phyloP scores from a whole-genome alignment of 1,140 invertebrate genomes.

The Drosophila sp. region DNA sequence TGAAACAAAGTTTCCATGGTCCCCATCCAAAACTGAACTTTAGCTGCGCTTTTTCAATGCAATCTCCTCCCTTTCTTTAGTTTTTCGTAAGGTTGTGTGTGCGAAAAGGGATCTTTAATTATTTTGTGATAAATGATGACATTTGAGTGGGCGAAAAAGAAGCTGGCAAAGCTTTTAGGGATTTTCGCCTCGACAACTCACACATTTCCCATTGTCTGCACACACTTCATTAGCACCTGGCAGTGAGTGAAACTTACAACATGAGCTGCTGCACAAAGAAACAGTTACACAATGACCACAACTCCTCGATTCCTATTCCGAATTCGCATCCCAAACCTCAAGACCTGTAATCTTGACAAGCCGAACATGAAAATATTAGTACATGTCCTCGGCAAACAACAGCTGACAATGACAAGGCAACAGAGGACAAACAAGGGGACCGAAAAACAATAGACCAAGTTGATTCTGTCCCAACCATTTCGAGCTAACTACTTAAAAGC shows the following conservation, averaged over 20 bases:
- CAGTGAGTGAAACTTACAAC: constrained; percentile 26
- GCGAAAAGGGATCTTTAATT: constrained; percentile 77
- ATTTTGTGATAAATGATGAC: constrained; percentile 85
- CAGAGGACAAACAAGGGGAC: constrained; percentile 42
- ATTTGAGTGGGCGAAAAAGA: constrained; percentile 61
- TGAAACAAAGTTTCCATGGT: constrained; percentile 63
- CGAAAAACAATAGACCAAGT: constrained; percentile 53
- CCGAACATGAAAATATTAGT: constrained; percentile 79
- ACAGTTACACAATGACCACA: constrained; percentile 2
- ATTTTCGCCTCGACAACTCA: constrained; percentile 17
- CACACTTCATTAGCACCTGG: constrained; percentile 82
- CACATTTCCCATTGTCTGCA: constrained; percentile 37
- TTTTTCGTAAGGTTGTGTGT: constrained; percentile 30
- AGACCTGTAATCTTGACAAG: constrained; percentile 44
- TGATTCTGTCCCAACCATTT: constrained; percentile 6
- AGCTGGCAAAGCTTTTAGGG: constrained; percentile 47
- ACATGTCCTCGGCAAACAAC: constrained; percentile 61
- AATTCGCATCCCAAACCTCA: not conserved
- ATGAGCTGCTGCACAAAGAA: constrained; percentile 31
- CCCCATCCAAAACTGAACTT: constrained; percentile 18
- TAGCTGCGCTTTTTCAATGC: constrained; percentile 47
- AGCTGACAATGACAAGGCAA: constrained; percentile 70
- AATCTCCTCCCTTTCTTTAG: not conserved
- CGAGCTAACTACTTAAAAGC: constrained; percentile 67
- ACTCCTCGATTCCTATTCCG: not conserved